phyloP scores from a whole-genome alignment of 1,140 invertebrate species.

The Aphelenchoides besseyi region DNA sequence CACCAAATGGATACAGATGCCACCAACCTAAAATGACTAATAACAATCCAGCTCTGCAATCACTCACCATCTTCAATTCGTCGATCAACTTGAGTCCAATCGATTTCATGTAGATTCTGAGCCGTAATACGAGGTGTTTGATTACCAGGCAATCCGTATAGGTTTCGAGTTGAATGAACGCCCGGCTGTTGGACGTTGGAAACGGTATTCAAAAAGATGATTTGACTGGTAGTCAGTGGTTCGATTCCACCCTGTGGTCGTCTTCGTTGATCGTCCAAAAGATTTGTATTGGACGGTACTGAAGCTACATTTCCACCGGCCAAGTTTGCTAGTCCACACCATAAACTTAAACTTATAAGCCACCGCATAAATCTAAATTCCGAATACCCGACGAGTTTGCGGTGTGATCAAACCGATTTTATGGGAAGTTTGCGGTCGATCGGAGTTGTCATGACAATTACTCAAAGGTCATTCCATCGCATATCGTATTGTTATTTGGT shows the following conservation, averaged over 20 bases:
- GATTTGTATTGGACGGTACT: neutral
- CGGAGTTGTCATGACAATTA: no score
- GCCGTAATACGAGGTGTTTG: conserved; percentile 45
- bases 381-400: no score
- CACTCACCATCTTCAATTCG: conserved; percentile 43
- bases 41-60: conserved; percentile 23
- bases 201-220: conserved; percentile 43
- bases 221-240: conserved; percentile 29
- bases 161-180: conserved; percentile 19
- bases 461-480: no score
- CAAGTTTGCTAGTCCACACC: no score
- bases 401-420: no score
- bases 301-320: neutral
- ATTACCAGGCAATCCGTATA: conserved; percentile 30
- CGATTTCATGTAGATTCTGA: conserved; percentile 40
- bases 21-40: conserved; percentile 42
- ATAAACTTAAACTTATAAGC: no score
- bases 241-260: conserved; percentile 7
- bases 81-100: conserved; percentile 47
- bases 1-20: conserved; percentile 49
- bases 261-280: neutral
- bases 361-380: no score
- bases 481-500: no score
- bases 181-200: conserved; percentile 43
- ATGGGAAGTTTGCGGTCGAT: no score